A percentile compares a stretch with the other conserved stretches of the same genome.
Conservation (phyloP, 2,797 vertebrate species). For the Notolabrus celidotus region DNA sequence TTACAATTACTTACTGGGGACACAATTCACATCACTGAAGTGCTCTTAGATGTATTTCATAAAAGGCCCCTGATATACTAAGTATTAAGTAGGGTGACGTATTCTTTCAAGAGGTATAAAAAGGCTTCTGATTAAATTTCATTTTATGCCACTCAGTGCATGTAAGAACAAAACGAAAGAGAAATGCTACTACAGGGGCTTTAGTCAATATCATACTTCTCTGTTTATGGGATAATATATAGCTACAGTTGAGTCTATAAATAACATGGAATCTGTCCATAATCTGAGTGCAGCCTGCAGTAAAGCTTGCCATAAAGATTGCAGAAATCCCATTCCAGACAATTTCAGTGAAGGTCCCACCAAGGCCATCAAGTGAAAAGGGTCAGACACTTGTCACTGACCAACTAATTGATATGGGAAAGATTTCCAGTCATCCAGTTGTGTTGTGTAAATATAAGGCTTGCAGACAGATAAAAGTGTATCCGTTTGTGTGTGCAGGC, state of each 20-base stretch:
- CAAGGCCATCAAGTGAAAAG: conserved; percentile 28
- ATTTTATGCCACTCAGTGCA: conserved; percentile 12
- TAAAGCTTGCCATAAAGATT: conserved; percentile 33
- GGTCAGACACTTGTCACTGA: conserved; percentile 17
- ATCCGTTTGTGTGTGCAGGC: background rate
- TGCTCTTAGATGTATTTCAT: conserved; percentile 7
- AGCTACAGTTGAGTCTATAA: conserved; percentile 44
- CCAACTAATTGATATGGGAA: conserved; percentile 14
- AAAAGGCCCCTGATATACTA: conserved; percentile 30
- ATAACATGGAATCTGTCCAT: conserved; percentile 44
- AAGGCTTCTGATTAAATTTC: conserved; percentile 24
- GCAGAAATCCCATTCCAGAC: conserved; percentile 45
- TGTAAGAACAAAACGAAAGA: conserved; percentile 8
- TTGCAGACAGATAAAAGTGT: background rate
- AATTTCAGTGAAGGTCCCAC: conserved; percentile 41
- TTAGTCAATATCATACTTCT: conserved; percentile 9
- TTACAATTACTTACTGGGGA: conserved; percentile 15
- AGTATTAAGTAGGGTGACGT: conserved; percentile 7
- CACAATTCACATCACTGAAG: background rate
- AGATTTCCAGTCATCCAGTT: conserved; percentile 21
- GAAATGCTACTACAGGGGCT: conserved; percentile 24
- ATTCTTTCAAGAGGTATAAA: conserved; percentile 10
- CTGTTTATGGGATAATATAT: conserved; percentile 15
- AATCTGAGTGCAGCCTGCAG: conserved; percentile 31
- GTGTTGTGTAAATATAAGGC: background rate